Evolutionary conservation across 2,113 vertebrate genomes (phyloP), one percentile per base, ranked within the genome.

Genomic region (Lasiurus borealis): DNA sequence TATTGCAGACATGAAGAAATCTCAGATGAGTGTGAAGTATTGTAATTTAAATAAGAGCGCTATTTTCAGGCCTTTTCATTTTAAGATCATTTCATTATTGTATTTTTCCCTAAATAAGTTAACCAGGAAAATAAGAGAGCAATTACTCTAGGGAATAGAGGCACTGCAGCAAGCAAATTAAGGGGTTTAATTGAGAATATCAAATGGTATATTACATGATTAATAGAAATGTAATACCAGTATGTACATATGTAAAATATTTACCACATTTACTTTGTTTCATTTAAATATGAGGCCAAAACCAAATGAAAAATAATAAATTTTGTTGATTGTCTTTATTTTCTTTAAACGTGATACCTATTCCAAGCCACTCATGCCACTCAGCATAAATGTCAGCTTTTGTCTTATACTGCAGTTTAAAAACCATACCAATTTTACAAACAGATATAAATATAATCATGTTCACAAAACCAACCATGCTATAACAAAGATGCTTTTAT

Each of bases 1-100:
- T 98, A 98, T 98, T 98, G 97, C 96, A 97, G 97, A 98, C 97
- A 93, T 29, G 96, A 95, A 97, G 98, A 98, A 98, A 98, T 97
- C 98, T 97, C 97, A 97, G 97, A 98, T 66, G 93, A 98, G 97
- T 95, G 97, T 98, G 85, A 98, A 96, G 95, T 88, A 98, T 96
- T 98, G 97, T 98, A 97, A 98, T 98, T 98, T 98, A 98, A 98
- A 98, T 90, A 97, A 97, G 91, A 95, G 66, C 46, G 11, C 88
- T 98, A 93, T 97, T 98, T 98, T 97, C 97, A 97, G 90, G 91
- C 0, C 6, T 93, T 97, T 97, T 97, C 77, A 97, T 97, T 97
- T 96, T 95, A 97, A 96, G 8, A 91, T 97, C 95, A 68, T 98
- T 96, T 97, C 94, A 98, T 97, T 96, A 98, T 97, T 96, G 59